Base-by-base conservation (phyloP, 2,888 invertebrate genomes). In the Cataglyphis albicans region DNA sequence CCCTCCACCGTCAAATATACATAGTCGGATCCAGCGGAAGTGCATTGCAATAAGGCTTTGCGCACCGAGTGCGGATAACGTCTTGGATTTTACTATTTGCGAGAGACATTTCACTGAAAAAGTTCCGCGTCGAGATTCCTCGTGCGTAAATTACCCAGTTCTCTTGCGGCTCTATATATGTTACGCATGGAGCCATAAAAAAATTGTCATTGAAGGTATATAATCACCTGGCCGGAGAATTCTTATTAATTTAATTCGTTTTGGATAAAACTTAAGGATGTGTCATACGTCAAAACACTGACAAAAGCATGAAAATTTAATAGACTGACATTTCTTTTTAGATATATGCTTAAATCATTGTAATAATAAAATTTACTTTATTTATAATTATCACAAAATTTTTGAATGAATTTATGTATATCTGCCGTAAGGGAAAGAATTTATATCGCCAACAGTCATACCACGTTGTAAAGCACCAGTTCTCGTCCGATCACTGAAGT, bases 1-100 rank as follows among this genome's bases (percentile, higher is more conserved):
- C 44, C 21, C 35, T 25, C 68, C 68, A 18, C 59, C 41, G 70
- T 61, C 68, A 57, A 72, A 72, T 70, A 70, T 80, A 72, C 72
- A 78, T 70, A 57, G 35, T 38, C 38, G 63, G 61, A 75, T 48
- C 35, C 67, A 70, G 64, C 63, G 57, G 76, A 84, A 84, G 81
- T 52, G 55, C 81, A 81, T 61, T 63, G 84, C 76, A 84, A 81
- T 76, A 81, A 84, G 84, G 76, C 70, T 64, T 65, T 52, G 76
- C 32, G 75, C 78, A 67, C 55, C 83, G 48, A 74, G 83, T 83
- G 83, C 80, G 59, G 72, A 76, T 82, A 84, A 81, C 75, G 70
- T 82, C 70, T 81, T 21, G 61, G 41, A 61, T 68, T 63, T 68
- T 64, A 38, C 67, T 25, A 25, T 61, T 70, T 35, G 55, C 63